These are phyloP conservation scores for Melitaea cinxia DNA, from an alignment of 1,140 invertebrate genomes.

Conservation along the genomic window DNA sequence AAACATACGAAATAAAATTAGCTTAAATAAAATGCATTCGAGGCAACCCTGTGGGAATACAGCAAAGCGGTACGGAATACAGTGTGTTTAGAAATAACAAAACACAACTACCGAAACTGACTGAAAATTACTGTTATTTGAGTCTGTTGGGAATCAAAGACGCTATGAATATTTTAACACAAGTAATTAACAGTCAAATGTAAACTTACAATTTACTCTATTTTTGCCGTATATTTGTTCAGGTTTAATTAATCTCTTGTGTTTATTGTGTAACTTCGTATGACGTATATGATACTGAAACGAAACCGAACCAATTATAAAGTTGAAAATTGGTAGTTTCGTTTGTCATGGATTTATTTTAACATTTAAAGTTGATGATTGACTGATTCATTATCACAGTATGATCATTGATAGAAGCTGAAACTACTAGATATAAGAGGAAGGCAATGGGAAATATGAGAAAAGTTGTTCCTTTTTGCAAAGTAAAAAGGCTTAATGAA, in stretches of 20 bases:
- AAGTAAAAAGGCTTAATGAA: too few species aligned
- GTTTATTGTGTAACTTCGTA: background rate
- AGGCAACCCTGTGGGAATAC: slow-evolving; percentile 45
- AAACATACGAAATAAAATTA: slow-evolving; percentile 61
- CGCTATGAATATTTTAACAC: background rate
- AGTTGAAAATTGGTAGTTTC: too few species aligned
- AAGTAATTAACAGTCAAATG: background rate
- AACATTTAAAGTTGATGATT: too few species aligned
- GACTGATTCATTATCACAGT: too few species aligned
- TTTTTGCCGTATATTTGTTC: background rate
- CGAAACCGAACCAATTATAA: background rate
- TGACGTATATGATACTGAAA: too few species aligned
- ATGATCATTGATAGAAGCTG: too few species aligned
- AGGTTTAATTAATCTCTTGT: background rate
- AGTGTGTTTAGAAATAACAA: slow-evolving; percentile 50
- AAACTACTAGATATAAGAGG: too few species aligned
- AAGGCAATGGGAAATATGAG: too few species aligned
- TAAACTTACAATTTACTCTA: slow-evolving; percentile 3
- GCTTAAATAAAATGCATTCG: slow-evolving; percentile 61
- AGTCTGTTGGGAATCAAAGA: slow-evolving; percentile 20
- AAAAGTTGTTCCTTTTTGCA: too few species aligned
- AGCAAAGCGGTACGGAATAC: slow-evolving; percentile 36
- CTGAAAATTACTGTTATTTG: slow-evolving; percentile 20
- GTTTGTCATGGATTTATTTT: too few species aligned
- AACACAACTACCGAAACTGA: slow-evolving; percentile 23